Evolutionary conservation across 1,140 invertebrate species (phyloP), one percentile per base, ranked within the genome.

Genomic region (Ylistrum balloti): DNA sequence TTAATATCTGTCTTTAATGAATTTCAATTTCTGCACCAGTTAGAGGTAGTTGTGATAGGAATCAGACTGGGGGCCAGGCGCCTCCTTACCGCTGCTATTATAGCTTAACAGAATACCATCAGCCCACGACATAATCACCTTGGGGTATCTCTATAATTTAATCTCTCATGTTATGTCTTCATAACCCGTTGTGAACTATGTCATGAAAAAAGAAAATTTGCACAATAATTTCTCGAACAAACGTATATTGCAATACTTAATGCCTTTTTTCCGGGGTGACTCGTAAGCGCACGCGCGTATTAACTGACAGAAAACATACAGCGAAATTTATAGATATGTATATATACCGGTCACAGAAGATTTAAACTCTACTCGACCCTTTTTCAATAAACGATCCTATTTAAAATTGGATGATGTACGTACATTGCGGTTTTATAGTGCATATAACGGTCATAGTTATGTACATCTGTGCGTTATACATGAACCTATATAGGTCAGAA

Each of bases 141-240:
- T 5, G n/a, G 22, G 56, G 22, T 74, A 74, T 74, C 56, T 74
- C 22, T 74, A 28, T 28, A 74, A 74, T 74, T 74, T 74, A 74
- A 74, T 74, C 22, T 74, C 22, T 74, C n/a, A 74, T 74, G 56
- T 74, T 74, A 74, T 74, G 56, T 74, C 56, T 74, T 74, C 28
- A 74, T 74, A 74, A 11, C 56, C 56, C 56, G 56, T 74, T 9
- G 56, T 3, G 56, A 74, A 74, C 56, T 74, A n/a, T 74, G n/a
- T 74, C 56, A 74, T 74, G 56, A 74, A 74, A 74, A 74, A n/a
- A 56, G 45, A 56, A 74, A 74, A 74, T 28, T 74, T 74, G 17
- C 56, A 74, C 56, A 74, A 74, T 74, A n/a, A 74, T 74, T 74
- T 11, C 5, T 2, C 56, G 22, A 74, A 74, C 56, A 74, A 74